phyloP scores from a whole-genome alignment of 92 coral and sea anemone genomes.

The Siderastrea siderea region DNA sequence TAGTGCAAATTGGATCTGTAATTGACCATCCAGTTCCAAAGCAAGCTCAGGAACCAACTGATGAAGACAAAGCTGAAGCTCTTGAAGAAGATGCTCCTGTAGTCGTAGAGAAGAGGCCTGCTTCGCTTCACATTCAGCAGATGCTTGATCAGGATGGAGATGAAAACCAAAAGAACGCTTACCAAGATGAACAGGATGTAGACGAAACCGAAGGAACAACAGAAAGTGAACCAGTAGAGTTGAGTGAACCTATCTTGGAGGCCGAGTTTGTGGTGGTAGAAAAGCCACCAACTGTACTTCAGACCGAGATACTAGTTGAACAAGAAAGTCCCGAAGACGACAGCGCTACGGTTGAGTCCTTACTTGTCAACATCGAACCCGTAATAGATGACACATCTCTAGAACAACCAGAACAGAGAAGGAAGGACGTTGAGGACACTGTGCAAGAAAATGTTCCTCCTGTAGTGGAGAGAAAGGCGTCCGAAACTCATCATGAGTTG shows the following conservation, averaged over 20 bases:
- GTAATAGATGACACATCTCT: not conserved
- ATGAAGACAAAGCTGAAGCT: not conserved
- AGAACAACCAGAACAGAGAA: not conserved
- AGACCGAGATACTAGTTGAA: slow-evolving; percentile 5
- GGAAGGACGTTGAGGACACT: not conserved
- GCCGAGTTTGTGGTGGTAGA: slow-evolving; percentile 7
- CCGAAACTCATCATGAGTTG: not conserved
- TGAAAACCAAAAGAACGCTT: not conserved
- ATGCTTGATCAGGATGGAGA: not conserved
- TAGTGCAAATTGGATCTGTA: not conserved
- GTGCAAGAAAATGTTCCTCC: slow-evolving; percentile 28
- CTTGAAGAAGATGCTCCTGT: slow-evolving; percentile 13
- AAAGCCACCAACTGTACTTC: not conserved
- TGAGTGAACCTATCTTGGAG: not conserved
- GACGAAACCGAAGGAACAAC: not conserved
- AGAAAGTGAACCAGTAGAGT: not conserved
- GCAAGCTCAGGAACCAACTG: not conserved
- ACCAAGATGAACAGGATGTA: not conserved
- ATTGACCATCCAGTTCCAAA: not conserved
- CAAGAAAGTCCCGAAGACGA: slow-evolving; percentile 1
- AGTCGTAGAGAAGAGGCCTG: slow-evolving; percentile 18
- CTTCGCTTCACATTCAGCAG: slow-evolving; percentile 6
- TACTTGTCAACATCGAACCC: slow-evolving; percentile 23
- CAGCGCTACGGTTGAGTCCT: slow-evolving; percentile 12
- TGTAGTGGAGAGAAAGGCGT: not conserved